Conservation (phyloP, 2,888 invertebrate genomes). For the Stenolophus ochropezus region DNA sequence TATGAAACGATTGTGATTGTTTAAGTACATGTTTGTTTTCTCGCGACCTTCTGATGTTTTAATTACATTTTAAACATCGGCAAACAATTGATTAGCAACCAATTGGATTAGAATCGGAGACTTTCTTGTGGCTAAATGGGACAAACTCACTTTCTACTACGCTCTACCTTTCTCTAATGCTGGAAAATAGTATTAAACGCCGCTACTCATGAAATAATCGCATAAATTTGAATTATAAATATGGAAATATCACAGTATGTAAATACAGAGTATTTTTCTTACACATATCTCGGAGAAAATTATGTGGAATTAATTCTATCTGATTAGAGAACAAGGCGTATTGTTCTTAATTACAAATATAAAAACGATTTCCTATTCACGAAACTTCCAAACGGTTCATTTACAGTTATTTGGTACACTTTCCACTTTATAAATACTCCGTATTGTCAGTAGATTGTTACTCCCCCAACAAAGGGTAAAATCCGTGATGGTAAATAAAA, state of each 20-base stretch:
- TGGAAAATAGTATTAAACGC: not conserved
- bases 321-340: not conserved
- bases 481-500: too few species aligned
- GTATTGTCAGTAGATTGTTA: too few species aligned
- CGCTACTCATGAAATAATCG: not conserved
- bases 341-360: not conserved
- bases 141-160: conserved; percentile 1
- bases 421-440: too few species aligned
- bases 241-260: conserved; percentile 16
- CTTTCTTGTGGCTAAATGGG: not conserved
- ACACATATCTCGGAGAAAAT: not conserved
- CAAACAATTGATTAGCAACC: not conserved
- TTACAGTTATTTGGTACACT: too few species aligned
- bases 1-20: not conserved
- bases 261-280: not conserved
- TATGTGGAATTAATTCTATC: not conserved
- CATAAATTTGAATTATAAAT: conserved; percentile 28
- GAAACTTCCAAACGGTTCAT: not conserved
- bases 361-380: not conserved
- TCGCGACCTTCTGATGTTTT: not conserved
- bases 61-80: not conserved
- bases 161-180: not conserved
- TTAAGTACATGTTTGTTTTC: not conserved
- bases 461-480: too few species aligned
- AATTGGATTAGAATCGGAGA: not conserved